Conservation (phyloP, 2,888 invertebrate genomes). For the Drosophila fulvimacula region DNA sequence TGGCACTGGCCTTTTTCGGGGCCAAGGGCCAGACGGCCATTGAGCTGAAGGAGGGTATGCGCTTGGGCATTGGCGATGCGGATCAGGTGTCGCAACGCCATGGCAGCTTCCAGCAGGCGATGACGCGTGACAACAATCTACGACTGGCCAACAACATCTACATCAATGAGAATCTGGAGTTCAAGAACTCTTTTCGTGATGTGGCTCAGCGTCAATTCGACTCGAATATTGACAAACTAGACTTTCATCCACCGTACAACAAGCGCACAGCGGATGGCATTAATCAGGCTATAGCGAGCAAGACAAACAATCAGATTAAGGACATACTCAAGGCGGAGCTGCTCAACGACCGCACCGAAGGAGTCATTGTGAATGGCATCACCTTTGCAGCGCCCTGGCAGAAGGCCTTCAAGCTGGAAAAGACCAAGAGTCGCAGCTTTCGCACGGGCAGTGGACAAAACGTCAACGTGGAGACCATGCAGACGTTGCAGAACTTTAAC, state of each 20-base stretch:
- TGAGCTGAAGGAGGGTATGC: slow-evolving; percentile 87
- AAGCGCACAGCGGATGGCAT: slow-evolving; percentile 87
- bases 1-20: slow-evolving; percentile 90
- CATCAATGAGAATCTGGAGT: slow-evolving; percentile 86
- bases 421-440: slow-evolving; percentile 75
- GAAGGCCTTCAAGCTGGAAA: slow-evolving; percentile 76
- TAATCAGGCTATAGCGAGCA: slow-evolving; percentile 91
- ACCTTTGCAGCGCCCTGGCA: slow-evolving; percentile 77
- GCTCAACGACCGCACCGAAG: slow-evolving; percentile 80
- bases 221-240: slow-evolving; percentile 88
- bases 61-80: slow-evolving; percentile 77
- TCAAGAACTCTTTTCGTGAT: slow-evolving; percentile 87
- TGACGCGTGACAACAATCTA: slow-evolving; percentile 76
- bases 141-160: slow-evolving; percentile 91
- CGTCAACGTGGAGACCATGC: slow-evolving; percentile 82
- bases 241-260: slow-evolving; percentile 87
- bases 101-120: slow-evolving; percentile 72
- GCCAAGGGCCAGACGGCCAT: slow-evolving; percentile 88
- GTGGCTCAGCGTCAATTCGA: slow-evolving; percentile 88
- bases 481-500: slow-evolving; percentile 80
- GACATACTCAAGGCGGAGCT: slow-evolving; percentile 88
- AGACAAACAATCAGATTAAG: slow-evolving; percentile 93
- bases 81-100: slow-evolving; percentile 75
- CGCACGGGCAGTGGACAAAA: slow-evolving; percentile 69
- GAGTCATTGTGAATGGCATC: slow-evolving; percentile 80